Evolutionary conservation across 2,888 invertebrate species (phyloP).

Genomic region (Frankliniella fusca): DNA sequence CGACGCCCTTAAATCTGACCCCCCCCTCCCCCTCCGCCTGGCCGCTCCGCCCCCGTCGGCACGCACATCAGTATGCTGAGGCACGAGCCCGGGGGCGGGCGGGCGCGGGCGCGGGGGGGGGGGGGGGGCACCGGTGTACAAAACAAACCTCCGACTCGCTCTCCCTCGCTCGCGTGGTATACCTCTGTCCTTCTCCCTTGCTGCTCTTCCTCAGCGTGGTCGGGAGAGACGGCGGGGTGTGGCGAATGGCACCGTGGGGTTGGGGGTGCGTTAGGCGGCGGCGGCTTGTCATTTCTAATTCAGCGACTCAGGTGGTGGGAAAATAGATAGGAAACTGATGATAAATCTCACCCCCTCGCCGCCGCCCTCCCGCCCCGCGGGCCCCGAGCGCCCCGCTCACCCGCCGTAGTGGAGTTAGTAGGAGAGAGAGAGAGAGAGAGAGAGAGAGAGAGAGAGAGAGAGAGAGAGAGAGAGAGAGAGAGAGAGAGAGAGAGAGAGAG

Average conservation of each 20-base stretch:
- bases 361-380: neutral
- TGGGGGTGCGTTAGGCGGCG: too few species aligned
- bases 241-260: too few species aligned
- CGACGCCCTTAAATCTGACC: constrained; percentile 10
- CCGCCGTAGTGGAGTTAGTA: too few species aligned
- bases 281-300: too few species aligned
- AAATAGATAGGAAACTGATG: too few species aligned
- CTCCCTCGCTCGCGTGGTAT: too few species aligned
- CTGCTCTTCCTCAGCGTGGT: neutral
- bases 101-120: neutral
- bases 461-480: constrained; percentile 27
- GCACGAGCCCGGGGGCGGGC: neutral
- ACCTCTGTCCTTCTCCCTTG: too few species aligned
- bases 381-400: neutral
- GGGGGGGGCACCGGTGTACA: neutral
- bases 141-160: too few species aligned
- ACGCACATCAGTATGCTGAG: neutral
- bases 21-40: neutral
- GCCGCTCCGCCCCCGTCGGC: neutral
- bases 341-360: neutral
- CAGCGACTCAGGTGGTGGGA: too few species aligned
- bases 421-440: constrained; percentile 24
- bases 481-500: constrained; percentile 23
- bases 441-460: constrained; percentile 26
- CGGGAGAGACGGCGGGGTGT: neutral